Base-by-base conservation (phyloP, 2,888 invertebrate genomes). In the Lordiphosa andalusiaca region DNA sequence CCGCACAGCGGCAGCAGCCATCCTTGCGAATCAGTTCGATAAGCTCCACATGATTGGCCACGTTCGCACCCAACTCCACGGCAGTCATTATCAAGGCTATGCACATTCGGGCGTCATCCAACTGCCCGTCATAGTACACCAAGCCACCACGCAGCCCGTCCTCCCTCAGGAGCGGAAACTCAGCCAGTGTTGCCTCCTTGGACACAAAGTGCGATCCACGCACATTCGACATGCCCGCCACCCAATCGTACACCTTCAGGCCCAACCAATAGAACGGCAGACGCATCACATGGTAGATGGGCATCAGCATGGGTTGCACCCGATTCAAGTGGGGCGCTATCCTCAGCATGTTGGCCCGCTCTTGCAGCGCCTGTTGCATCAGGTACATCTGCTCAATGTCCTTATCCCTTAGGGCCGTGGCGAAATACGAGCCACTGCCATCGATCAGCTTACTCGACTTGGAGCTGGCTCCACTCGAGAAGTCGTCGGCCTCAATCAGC, bases 31-130 rank as follows among this genome's bases (percentile, higher is more conserved):
- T 87, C 7, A 99, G 91, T 67, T 93, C 92, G 7, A 92, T 90
- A 2, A 95, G 96, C 83, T 93, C 93, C 23, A 96, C 95, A 89
- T 99, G 98, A 91, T 99, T 99, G 21, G 94, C 95, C 50, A 98
- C 94, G 13, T 95, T 95, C 33, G 98, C 99, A 47, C 99, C 99
- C 80, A 97, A 94, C 36, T 98, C 92, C 2, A 97, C 95, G 0
- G 99, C 98, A 0, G 99, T 98, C 68, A 99, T 89, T 0, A 98
- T 97, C 58, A 99, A 93, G 0, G 98, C 95, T 65, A 99, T 90
- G 89, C 98, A 98, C 99, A 99, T 99, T 66, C 99, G 93, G 0
- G 99, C 98, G 90, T 99, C 99, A 89, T 99, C 98, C 91, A 99
- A 97, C 88, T 98, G 98, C 21, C 98, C 99, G 90, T 99, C 99